A percentile compares a stretch with the other conserved stretches of the same genome.
These are phyloP conservation scores for Kuschelorhynchus macadamiae DNA, from an alignment of 2,888 invertebrate species.

Conservation along the genomic window DNA sequence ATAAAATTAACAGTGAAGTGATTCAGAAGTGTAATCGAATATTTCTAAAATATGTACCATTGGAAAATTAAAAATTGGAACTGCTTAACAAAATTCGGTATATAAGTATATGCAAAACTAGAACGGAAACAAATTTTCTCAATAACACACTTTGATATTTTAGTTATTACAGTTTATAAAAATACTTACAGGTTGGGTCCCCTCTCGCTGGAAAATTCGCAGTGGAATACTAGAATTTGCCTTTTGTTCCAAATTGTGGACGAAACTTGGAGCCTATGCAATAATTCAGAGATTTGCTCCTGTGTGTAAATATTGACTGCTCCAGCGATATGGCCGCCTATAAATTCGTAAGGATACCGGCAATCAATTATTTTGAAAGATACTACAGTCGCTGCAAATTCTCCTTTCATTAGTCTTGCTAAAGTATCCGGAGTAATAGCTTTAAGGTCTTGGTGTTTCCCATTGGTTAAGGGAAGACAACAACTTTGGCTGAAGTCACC, in stretches of 20 bases:
- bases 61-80: no score
- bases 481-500: constrained; percentile 87
- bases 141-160: no score
- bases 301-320: constrained; percentile 88
- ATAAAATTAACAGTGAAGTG: no score
- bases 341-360: constrained; percentile 94
- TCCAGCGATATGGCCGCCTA: constrained; percentile 90
- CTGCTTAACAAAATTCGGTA: no score
- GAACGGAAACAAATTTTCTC: no score
- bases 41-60: no score
- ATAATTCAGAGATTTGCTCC: constrained; percentile 78
- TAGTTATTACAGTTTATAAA: no score
- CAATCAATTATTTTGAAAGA: constrained; percentile 91
- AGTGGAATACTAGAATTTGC: constrained; percentile 93
- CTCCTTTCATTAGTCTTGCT: constrained; percentile 79
- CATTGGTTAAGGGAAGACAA: constrained; percentile 79
- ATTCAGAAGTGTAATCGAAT: no score
- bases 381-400: constrained; percentile 75
- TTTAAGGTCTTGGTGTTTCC: constrained; percentile 85
- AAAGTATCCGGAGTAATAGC: constrained; percentile 83
- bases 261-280: constrained; percentile 62
- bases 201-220: constrained; percentile 97
- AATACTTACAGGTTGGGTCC: constrained; percentile 91
- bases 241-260: constrained; percentile 68
- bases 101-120: no score